phyloP scores from a whole-genome alignment of 23 tunicate genomes.

The Styela plicata region DNA sequence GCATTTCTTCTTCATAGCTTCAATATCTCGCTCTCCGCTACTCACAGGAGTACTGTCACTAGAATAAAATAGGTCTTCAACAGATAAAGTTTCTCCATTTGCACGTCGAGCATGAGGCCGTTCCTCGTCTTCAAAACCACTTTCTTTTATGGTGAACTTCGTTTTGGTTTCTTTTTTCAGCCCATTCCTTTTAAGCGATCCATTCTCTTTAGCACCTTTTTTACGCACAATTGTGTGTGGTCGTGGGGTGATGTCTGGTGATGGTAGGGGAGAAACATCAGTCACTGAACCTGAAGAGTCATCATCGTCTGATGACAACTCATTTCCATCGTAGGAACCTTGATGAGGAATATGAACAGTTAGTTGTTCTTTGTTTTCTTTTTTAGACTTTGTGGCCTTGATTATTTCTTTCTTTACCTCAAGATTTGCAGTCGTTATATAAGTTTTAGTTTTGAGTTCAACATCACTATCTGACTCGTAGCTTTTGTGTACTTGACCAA shows the following conservation, averaged over 20 bases:
- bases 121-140: slow-evolving; percentile 3
- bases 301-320: background rate
- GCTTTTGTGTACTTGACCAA: background rate
- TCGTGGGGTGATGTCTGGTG: slow-evolving; percentile 52
- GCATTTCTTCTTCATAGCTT: background rate
- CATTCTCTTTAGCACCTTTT: no score
- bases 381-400: background rate
- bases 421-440: background rate
- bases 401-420: background rate
- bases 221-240: background rate
- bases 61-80: slow-evolving; percentile 10
- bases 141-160: background rate
- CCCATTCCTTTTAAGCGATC: no score
- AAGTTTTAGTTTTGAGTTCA: background rate
- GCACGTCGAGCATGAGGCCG: slow-evolving; percentile 12
- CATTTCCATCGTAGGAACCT: background rate
- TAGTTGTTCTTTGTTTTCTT: background rate
- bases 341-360: background rate
- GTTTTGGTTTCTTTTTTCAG: background rate
- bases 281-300: slow-evolving; percentile 63
- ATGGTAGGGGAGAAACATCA: slow-evolving; percentile 66
- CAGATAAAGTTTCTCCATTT: slow-evolving; percentile 25
- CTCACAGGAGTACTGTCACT: slow-evolving; percentile 19
- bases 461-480: background rate
- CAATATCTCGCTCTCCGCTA: slow-evolving; percentile 6